Evolutionary conservation across 2,113 vertebrate genomes (phyloP), one percentile per base, ranked within the genome.

Genomic region (Atherinomorus stipes): DNA sequence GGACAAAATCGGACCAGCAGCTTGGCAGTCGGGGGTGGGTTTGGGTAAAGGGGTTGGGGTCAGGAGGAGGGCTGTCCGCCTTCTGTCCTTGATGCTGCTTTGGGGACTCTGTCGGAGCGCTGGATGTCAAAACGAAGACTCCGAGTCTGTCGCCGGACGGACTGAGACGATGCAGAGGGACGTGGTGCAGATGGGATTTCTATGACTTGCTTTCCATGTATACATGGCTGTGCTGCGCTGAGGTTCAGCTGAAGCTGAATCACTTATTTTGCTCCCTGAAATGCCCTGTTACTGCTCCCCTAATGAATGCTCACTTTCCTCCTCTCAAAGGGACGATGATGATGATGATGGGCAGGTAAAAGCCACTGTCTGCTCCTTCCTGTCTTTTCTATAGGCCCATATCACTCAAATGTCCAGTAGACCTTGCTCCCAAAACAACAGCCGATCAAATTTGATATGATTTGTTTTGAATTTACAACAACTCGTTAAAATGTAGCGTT

Each of bases 21-120:
- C 52, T 72, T 66, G 51, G 34, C 60, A 70, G 64, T 40, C 25
- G 63, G 68, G 49, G 65, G 28, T 40, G 31, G 78, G 65, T 40
- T 71, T 64, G 64, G 64, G 60, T 73, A 49, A 45, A 49, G 34
- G 34, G 69, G 44, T 69, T 63, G 51, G 72, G 62, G 68, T 63
- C 45, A 61, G 73, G 56, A 74, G 75, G 85, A 76, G 77, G 83
- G 70, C 34, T 21, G 28, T 53, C 74, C 38, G 65, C 82, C n/a
- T n/a, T n/a, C 86, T 62, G 66, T 85, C 84, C 73, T 89, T 84
- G 76, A 89, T 90, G 92, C 89, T 73, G 88, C 89, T 92, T 92
- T 58, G 25, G 69, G 78, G 87, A 90, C 83, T 90, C 59, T 71
- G 54, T 79, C 22, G 38, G 87, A 88, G 76, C 60, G 74, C 74